A percentile compares a stretch with the other conserved stretches of the same genome.
Evolutionary conservation across 1,140 invertebrate genomes (phyloP).

Genomic region (Rhagoletis pomonella): DNA sequence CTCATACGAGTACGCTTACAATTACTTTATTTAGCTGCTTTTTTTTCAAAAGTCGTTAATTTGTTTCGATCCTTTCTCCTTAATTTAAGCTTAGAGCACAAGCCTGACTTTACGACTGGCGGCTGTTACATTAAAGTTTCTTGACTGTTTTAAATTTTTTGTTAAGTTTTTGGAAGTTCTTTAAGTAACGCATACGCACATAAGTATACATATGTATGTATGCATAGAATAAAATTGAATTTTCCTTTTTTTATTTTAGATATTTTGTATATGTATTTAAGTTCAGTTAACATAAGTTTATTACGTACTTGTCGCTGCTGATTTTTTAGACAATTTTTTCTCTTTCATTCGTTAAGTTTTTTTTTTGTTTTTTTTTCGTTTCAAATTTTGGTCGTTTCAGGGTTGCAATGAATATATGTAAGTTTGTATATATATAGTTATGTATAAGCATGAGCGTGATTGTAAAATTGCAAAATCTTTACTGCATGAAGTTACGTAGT

Average conservation of each 20-base stretch:
- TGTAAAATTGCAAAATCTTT: conserved; percentile 42
- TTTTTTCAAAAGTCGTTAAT: neutral
- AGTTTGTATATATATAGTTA: too few species aligned
- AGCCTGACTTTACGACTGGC: neutral
- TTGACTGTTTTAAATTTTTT: neutral
- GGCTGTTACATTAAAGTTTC: neutral
- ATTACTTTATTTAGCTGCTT: neutral
- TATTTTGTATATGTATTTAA: neutral
- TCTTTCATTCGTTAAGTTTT: neutral
- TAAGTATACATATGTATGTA: neutral
- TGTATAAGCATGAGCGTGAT: neutral
- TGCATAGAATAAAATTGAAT: neutral
- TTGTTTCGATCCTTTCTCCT: neutral
- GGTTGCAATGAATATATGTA: neutral
- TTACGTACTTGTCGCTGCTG: neutral
- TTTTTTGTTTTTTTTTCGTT: neutral
- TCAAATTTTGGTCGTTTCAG: neutral
- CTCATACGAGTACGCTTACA: neutral
- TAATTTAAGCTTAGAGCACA: neutral
- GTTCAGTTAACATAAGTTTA: neutral
- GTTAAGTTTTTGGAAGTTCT: neutral
- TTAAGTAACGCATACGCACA: neutral
- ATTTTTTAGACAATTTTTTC: neutral
- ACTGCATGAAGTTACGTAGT: too few species aligned
- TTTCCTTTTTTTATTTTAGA: neutral